These are phyloP conservation scores for Styela clava DNA, from an alignment of 23 tunicate genomes.

Conservation along the genomic window DNA sequence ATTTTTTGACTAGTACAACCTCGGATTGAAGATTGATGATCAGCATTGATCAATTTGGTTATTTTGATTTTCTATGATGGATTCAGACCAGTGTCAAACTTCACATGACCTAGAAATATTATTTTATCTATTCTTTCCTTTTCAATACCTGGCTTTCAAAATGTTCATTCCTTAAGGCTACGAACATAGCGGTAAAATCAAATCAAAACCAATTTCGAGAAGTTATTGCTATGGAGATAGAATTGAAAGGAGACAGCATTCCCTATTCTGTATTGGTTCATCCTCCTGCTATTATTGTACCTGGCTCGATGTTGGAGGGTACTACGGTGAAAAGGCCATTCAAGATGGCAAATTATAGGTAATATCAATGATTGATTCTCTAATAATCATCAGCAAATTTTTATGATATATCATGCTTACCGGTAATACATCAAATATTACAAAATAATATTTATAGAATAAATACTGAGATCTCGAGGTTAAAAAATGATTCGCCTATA, in stretches of 20 bases:
- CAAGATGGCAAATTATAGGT: conserved; percentile 89
- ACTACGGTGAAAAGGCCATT: conserved; percentile 71
- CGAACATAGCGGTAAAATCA: neutral
- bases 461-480: neutral
- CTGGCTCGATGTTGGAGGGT: conserved; percentile 70
- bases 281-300: conserved; percentile 70
- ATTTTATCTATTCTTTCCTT: too few relatives aligned
- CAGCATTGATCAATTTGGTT: too few relatives aligned
- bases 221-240: conserved; percentile 77
- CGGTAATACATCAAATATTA: neutral
- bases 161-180: neutral
- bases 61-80: too few relatives aligned
- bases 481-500: too few relatives aligned
- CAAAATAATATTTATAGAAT: neutral
- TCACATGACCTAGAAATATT: too few relatives aligned
- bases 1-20: too few relatives aligned
- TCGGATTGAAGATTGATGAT: too few relatives aligned
- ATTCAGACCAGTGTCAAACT: too few relatives aligned
- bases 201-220: conserved; percentile 10
- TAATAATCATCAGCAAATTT: too few relatives aligned
- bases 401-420: neutral
- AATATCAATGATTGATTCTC: neutral
- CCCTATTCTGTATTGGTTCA: conserved; percentile 66
- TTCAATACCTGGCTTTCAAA: too few relatives aligned
- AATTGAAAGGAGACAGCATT: conserved; percentile 60